phyloP scores from a whole-genome alignment of 2,888 invertebrate genomes.

The Blastobasis adustella region DNA sequence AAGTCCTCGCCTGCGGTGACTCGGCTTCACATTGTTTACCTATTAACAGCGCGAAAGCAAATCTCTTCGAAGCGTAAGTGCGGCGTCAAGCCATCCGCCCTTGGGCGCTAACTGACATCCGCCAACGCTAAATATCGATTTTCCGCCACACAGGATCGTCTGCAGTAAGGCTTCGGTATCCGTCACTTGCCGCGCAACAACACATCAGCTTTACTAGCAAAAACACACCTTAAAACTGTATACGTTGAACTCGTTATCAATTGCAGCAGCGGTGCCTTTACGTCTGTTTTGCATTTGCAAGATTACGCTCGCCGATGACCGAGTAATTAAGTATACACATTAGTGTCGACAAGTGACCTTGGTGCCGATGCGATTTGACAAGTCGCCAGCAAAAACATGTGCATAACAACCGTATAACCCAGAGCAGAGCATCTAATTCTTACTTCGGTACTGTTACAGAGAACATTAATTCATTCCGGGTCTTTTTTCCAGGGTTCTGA shows the following conservation, averaged over 20 bases:
- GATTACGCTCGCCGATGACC: background rate
- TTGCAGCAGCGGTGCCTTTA: background rate
- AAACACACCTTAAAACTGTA: background rate
- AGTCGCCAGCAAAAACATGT: constrained; percentile 1
- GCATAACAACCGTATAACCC: background rate
- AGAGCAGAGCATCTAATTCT: too few species aligned
- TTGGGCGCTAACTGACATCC: constrained; percentile 47
- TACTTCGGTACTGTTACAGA: too few species aligned
- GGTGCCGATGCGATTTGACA: constrained; percentile 36
- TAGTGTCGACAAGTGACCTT: constrained; percentile 29
- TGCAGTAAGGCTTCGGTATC: constrained; percentile 61
- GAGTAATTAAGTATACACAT: constrained; percentile 16
- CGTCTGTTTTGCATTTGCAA: too few species aligned
- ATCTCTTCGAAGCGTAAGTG: constrained; percentile 5
- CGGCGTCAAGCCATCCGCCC: constrained; percentile 35
- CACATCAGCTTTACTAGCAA: constrained; percentile 10
- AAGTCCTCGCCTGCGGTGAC: too few species aligned
- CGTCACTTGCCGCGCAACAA: constrained; percentile 24
- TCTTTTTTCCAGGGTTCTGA: too few species aligned
- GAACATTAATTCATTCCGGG: too few species aligned
- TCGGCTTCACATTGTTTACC: too few species aligned
- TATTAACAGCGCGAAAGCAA: too few species aligned
- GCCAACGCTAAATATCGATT: constrained; percentile 63
- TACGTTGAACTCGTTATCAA: background rate
- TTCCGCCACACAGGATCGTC: constrained; percentile 59